Evolutionary conservation across 2,113 vertebrate species (phyloP), one percentile per base, ranked within the genome.

Genomic region (Vidua macroura): DNA sequence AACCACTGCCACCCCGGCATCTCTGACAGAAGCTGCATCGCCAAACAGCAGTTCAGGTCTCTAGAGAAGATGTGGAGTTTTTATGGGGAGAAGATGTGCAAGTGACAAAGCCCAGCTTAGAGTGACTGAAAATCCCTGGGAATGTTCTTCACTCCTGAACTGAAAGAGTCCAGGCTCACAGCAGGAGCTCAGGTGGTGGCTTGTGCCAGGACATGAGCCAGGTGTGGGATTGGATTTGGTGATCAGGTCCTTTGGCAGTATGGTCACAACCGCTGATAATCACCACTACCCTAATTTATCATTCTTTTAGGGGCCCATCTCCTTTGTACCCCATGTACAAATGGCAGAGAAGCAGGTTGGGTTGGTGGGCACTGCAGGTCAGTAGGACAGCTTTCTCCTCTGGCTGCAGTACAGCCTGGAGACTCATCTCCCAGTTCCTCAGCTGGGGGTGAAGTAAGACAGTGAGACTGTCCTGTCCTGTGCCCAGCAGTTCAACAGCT

Each of bases 31-130:
- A 86, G 69, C 77, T 15, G 17, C 31, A 22, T 66, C 2, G 1
- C 39, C 27, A 23, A 63, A 44, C 1, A 22, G 35, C 63, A 55
- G 13, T 1, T 3, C 3, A 1, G 1, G 2, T 68, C 67, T 90
- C 58, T 28, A 43, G 58, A 60, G 69, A 53, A 39, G n/a, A 43
- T 6, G 7, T 11, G 15, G 28, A 53, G 15, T 22, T 62, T 68
- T 63, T 64, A 9, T 2, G 23, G 14, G 13, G 8, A 6, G 7
- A 70, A 55, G 16, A 74, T 44, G 35, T 59, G 39, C 0, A 69
- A 55, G 37, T 81, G 44, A 64, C 49, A 78, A 93, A 88, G 24
- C 48, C 60, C 33, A 83, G 15, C 17, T n/a, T 3, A n/a, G 33
- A 31, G 25, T 72, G 53, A 44, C 4, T 49, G 51, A 53, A 73